Base-by-base conservation (phyloP, 2,888 invertebrate species). In the Thereva unica region DNA sequence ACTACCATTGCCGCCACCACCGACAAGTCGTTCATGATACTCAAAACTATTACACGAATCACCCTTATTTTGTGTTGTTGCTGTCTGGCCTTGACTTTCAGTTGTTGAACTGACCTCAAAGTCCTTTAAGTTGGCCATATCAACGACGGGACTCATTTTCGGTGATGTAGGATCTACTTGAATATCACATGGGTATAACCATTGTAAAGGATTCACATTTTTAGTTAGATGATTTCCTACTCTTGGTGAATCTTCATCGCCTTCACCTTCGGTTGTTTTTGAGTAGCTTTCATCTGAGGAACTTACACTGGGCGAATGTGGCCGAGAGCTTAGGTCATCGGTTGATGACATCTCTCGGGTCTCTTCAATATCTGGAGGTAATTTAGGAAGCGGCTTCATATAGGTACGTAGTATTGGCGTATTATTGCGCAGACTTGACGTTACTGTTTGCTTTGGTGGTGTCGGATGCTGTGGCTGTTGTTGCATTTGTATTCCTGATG, bases 251-350 rank as follows among this genome's bases (percentile, higher is more conserved):
- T 78, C 78, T 34, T 77, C 76, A 38, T 79, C 80, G 56, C 77
- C 86, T 70, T 87, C 86, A 40, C 87, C 91, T 75, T 90, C 90
- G 0, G 91, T 91, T 4, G 91, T 91, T 72, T 91, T 85, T 49
- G 91, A 90, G 76, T 90, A 92, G 78, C 91, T 91, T 79, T 92
- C 92, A 76, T 92, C 92, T 0, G 92, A 92, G 64, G 92, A 92
- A 78, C 90, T 91, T 70, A 92, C 87, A 76, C 90, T 91, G 0
- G 92, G 91, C 5, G 91, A 91, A 73, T 91, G 88, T 63, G 91
- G 91, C 7, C 91, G 82, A 0, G 91, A 91, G 74, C 91, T 91
- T 37, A 92, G 85, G 78, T 92, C 92, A 76, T 92, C 91, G 1
- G 91, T 92, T 3, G 91, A 92, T 5, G 92, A 91, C 78, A 81